Conservation (phyloP, 2,797 vertebrate species). For the Furcifer pardalis region DNA sequence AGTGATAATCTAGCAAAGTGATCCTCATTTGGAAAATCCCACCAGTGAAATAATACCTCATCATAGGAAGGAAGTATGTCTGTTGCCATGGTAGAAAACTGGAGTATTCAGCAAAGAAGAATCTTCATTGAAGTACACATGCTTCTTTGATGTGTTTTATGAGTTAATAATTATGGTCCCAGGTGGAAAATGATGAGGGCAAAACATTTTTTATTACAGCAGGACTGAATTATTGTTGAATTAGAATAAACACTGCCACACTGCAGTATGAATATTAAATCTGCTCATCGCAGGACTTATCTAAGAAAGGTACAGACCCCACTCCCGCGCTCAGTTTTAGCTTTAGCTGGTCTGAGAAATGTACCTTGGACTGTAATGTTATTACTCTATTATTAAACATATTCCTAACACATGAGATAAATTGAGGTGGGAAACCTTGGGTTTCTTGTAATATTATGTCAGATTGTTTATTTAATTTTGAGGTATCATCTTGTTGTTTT, state of each 20-base stretch:
- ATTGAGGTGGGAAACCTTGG: too few species aligned
- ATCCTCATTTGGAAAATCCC: background rate
- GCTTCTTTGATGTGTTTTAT: background rate
- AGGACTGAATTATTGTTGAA: background rate
- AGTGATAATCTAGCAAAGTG: background rate
- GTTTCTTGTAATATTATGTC: too few species aligned
- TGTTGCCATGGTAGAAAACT: background rate
- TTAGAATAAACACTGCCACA: background rate
- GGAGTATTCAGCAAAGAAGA: fast-evolving
- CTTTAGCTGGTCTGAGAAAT: too few species aligned
- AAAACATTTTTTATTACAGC: background rate
- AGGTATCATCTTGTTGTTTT: too few species aligned
- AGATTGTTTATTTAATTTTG: too few species aligned
- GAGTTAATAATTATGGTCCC: background rate
- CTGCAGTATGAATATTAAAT: background rate
- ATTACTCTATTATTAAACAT: too few species aligned
- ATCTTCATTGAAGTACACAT: background rate
- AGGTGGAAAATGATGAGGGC: background rate
- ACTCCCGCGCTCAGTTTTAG: too few species aligned
- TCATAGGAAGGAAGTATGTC: background rate
- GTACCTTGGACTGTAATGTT: too few species aligned
- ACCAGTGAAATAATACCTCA: background rate
- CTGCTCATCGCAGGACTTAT: background rate
- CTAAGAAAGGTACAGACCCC: too few species aligned
- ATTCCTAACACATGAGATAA: too few species aligned